phyloP scores from a whole-genome alignment of 2,888 invertebrate species.

The Chrysina gloriosa region DNA sequence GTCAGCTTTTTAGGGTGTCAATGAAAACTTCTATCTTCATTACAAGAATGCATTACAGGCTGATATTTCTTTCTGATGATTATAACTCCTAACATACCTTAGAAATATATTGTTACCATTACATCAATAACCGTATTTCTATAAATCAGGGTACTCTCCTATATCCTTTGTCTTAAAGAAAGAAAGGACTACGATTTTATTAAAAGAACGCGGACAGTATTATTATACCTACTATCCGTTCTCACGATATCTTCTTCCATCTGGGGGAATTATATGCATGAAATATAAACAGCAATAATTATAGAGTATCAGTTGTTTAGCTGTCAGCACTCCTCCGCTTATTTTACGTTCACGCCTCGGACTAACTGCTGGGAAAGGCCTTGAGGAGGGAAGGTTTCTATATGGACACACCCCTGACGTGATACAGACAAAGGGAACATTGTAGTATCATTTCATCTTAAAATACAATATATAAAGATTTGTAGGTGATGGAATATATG shows the following conservation, averaged over 20 bases:
- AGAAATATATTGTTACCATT: no score
- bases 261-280: constrained; percentile 35
- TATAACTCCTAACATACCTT: no score
- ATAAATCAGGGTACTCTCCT: no score
- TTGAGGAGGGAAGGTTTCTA: constrained; percentile 33
- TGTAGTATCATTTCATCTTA: constrained; percentile 22
- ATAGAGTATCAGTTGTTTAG: constrained; percentile 40
- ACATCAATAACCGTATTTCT: no score
- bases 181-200: not conserved
- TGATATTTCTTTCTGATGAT: no score
- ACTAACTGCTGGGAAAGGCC: constrained; percentile 38
- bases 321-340: constrained; percentile 39
- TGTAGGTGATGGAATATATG: not conserved
- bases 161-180: no score
- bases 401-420: constrained; percentile 33
- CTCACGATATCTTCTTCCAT: constrained; percentile 33
- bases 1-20: no score
- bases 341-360: constrained; percentile 32
- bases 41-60: no score
- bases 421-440: constrained; percentile 28
- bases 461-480: not conserved
- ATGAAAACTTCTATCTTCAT: no score
- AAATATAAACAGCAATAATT: constrained; percentile 34
- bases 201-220: constrained; percentile 20
- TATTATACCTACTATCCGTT: constrained; percentile 33